Evolutionary conservation across 2,113 vertebrate genomes (phyloP).

Genomic region (Apaloderma vittatum): DNA sequence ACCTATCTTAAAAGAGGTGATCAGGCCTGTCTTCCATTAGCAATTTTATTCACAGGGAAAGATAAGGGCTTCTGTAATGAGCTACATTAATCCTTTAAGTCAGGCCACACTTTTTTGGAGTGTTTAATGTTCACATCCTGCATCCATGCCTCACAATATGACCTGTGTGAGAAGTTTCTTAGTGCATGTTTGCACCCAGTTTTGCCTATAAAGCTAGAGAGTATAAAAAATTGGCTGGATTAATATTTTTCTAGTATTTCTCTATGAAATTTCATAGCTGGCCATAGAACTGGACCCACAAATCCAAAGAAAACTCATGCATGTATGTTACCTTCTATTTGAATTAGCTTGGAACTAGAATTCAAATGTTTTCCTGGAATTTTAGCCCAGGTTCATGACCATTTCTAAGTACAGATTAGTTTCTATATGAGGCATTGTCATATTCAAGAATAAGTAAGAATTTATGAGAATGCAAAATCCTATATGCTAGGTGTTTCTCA

Average conservation of each 20-base stretch:
- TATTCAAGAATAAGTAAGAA: background rate
- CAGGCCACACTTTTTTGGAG: background rate
- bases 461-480: background rate
- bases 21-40: background rate
- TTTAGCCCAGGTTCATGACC: background rate
- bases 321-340: background rate
- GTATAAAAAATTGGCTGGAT: rapidly evolving
- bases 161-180: background rate
- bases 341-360: background rate
- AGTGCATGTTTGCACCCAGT: background rate
- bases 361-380: background rate
- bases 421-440: background rate
- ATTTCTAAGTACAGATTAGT: background rate
- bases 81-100: background rate
- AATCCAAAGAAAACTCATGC: background rate
- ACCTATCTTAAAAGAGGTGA: background rate
- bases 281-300: background rate
- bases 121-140: background rate
- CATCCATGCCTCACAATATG: background rate
- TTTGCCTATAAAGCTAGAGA: background rate
- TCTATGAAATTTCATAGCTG: background rate
- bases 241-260: background rate
- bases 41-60: background rate
- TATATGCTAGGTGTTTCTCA: background rate
- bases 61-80: background rate